Conservation (phyloP, 2,888 invertebrate genomes). For the Trachelus tabidus region DNA sequence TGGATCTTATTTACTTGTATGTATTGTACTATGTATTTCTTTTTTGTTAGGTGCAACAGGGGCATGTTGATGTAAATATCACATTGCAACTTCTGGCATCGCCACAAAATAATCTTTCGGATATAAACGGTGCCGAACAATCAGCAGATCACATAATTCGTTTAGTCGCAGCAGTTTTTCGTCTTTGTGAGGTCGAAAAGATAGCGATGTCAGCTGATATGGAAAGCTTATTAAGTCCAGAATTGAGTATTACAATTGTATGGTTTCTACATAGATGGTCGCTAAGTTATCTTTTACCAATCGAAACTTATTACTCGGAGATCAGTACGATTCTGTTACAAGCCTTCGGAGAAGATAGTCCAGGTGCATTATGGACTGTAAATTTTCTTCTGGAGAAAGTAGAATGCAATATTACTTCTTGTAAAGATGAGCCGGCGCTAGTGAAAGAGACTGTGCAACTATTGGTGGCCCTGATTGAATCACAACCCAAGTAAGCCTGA, state of each 20-base stretch:
- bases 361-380: conserved; percentile 73
- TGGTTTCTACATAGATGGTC: conserved; percentile 87
- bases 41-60: conserved; percentile 40
- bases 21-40: neutral
- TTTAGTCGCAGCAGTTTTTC: conserved; percentile 77
- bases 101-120: conserved; percentile 59
- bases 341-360: conserved; percentile 76
- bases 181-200: conserved; percentile 81
- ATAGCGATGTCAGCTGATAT: conserved; percentile 78
- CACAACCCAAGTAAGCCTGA: conserved; percentile 66
- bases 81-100: conserved; percentile 68
- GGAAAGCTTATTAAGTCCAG: conserved; percentile 78
- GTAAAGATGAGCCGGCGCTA: conserved; percentile 73
- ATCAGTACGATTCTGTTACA: conserved; percentile 72
- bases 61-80: conserved; percentile 63
- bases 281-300: conserved; percentile 74
- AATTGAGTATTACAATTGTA: conserved; percentile 79
- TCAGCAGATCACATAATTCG: conserved; percentile 67
- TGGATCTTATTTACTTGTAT: conserved; percentile 6
- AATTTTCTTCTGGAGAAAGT: conserved; percentile 76
- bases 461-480: conserved; percentile 70
- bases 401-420: conserved; percentile 72
- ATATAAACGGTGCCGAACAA: conserved; percentile 49
- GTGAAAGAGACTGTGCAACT: conserved; percentile 74
- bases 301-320: conserved; percentile 66